Conservation (phyloP, 2,797 vertebrate species). For the Sternarchorhynchus goeldii region DNA sequence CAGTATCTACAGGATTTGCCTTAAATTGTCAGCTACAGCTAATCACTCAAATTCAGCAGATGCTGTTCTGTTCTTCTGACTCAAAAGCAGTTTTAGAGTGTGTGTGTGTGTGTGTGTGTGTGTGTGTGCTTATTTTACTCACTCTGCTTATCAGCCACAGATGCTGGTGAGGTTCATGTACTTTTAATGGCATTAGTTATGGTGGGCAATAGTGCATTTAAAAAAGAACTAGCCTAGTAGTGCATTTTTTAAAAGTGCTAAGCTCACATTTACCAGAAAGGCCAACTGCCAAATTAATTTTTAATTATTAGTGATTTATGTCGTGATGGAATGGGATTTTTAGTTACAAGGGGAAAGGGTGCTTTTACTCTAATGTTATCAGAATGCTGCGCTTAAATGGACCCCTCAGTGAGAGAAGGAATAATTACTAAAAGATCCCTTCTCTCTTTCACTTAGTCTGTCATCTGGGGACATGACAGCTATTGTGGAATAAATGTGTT, state of each 20-base stretch:
- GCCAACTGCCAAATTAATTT: constrained; percentile 25
- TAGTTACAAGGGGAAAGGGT: background rate
- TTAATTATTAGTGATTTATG: constrained; percentile 41
- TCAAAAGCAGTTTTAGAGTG: constrained; percentile 19
- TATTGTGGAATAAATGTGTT: constrained; percentile 32
- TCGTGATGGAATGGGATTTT: constrained; percentile 16
- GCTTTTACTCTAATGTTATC: background rate
- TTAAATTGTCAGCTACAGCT: too few relatives aligned
- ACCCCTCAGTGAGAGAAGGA: constrained; percentile 25
- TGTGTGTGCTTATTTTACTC: background rate
- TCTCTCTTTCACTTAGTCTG: constrained; percentile 19
- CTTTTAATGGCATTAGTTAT: constrained; percentile 17
- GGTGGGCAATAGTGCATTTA: constrained; percentile 7
- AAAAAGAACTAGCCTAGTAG: background rate
- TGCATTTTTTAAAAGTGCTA: constrained; percentile 24
- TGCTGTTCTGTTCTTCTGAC: constrained; percentile 8
- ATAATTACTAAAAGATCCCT: constrained; percentile 32
- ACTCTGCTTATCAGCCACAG: constrained; percentile 13
- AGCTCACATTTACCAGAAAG: constrained; percentile 36
- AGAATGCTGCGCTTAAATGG: constrained; percentile 33
- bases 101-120: constrained; percentile 14
- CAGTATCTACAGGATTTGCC: too few relatives aligned
- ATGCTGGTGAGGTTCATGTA: constrained; percentile 1
- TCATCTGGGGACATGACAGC: constrained; percentile 40
- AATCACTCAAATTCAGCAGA: too few relatives aligned